Evolutionary conservation across 2,888 invertebrate species (phyloP).

Genomic region (Spodoptera picta): DNA sequence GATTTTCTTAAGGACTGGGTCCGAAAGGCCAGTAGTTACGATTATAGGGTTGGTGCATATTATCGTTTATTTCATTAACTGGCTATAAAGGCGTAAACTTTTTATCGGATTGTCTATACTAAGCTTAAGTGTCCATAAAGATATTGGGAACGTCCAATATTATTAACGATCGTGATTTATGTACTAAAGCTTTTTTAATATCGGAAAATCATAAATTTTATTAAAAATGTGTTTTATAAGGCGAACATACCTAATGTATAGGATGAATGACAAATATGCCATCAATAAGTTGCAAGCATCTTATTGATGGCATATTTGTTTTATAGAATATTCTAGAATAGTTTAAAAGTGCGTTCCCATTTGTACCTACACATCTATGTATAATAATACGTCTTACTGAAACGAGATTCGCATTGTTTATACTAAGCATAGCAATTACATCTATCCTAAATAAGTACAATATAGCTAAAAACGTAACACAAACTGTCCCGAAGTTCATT

Average conservation of each 20-base stretch:
- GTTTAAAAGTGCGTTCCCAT: no score
- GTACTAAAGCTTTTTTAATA: conserved; percentile 42
- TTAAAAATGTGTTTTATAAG: conserved; percentile 24
- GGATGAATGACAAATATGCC: no score
- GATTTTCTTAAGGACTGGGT: conserved; percentile 35
- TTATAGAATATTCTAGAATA: no score
- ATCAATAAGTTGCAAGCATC: conserved; percentile 26
- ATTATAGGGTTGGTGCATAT: conserved; percentile 40
- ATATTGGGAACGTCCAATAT: conserved; percentile 47
- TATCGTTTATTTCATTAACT: conserved; percentile 43
- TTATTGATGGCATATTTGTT: no score
- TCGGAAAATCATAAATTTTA: conserved; percentile 29
- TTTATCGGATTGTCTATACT: conserved; percentile 46
- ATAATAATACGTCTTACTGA: no score
- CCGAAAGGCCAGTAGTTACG: conserved; percentile 9
- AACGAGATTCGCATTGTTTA: conserved; percentile 27
- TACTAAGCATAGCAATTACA: conserved; percentile 5
- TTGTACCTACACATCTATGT: no score
- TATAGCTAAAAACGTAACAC: neutral
- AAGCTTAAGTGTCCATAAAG: conserved; percentile 49
- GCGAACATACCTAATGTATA: conserved; percentile 3
- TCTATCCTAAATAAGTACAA: no score
- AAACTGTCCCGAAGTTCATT: conserved; percentile 14
- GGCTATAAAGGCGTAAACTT: conserved; percentile 42
- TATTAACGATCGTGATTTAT: conserved; percentile 42